phyloP scores from a whole-genome alignment of 2,113 vertebrate genomes.

The Bos indicus region DNA sequence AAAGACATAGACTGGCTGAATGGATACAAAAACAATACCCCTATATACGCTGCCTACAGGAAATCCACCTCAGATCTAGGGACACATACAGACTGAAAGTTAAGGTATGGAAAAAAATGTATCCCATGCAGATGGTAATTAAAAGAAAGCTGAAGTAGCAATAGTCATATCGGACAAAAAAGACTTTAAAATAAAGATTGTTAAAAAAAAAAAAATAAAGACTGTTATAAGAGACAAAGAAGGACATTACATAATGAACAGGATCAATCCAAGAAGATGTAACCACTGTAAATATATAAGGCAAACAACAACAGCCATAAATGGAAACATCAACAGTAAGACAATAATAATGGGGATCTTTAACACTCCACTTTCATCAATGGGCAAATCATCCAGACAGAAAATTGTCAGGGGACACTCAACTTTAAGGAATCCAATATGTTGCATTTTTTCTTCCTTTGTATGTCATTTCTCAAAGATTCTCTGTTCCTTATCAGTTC shows the following conservation, averaged over 20 bases:
- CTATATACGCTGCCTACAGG: neutral
- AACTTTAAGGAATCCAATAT: too few species aligned
- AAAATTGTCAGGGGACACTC: neutral
- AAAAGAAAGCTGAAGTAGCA: neutral
- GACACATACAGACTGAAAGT: neutral
- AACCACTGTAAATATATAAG: neutral
- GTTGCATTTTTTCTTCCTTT: too few species aligned
- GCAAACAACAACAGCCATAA: neutral
- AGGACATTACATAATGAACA: neutral
- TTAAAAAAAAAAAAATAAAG: neutral
- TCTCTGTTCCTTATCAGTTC: too few species aligned
- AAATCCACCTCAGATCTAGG: neutral
- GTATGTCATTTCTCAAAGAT: too few species aligned
- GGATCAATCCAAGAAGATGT: neutral
- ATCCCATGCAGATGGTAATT: neutral
- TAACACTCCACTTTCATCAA: neutral
- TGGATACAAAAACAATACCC: neutral
- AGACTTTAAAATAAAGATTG: neutral
- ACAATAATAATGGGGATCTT: neutral
- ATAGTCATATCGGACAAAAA: neutral
- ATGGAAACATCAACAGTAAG: neutral
- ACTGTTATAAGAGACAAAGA: neutral
- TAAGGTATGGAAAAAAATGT: neutral
- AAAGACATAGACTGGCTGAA: neutral
- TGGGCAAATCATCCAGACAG: neutral